A percentile compares a stretch with the other conserved stretches of the same genome.
phyloP scores from a whole-genome alignment of 2,797 vertebrate species.

The Enteromius thamalakanensis region DNA sequence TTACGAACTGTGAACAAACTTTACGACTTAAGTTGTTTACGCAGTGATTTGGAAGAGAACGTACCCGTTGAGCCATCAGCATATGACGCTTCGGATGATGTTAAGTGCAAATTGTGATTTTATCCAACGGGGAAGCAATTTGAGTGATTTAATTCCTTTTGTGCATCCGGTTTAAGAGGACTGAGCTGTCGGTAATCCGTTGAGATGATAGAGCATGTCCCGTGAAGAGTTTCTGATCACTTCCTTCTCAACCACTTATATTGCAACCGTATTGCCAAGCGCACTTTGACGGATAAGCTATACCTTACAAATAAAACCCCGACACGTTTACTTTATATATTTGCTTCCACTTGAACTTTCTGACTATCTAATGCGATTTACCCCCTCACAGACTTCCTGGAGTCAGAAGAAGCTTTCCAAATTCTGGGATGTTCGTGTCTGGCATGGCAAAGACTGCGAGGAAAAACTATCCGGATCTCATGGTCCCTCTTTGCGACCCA shows the following conservation, averaged over 20 bases:
- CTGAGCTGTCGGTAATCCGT: conserved; percentile 45
- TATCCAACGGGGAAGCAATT: conserved; percentile 25
- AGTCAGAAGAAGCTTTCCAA: conserved; percentile 9
- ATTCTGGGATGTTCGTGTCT: conserved; percentile 21
- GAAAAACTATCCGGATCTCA: conserved; percentile 39
- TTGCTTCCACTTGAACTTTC: not conserved
- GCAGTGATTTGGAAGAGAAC: conserved; percentile 49
- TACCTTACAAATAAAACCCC: not conserved
- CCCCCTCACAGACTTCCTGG: not conserved
- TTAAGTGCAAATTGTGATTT: conserved; percentile 24
- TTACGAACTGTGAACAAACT: not conserved
- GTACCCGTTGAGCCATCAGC: conserved; percentile 96
- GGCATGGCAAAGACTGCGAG: conserved; percentile 13
- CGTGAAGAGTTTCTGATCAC: conserved; percentile 27
- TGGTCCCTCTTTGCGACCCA: conserved; percentile 17
- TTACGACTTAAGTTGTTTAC: conserved; percentile 5
- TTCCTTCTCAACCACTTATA: conserved; percentile 5
- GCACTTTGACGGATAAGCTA: not conserved
- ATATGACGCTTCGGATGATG: conserved; percentile 67
- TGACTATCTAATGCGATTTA: not conserved
- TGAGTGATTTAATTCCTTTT: conserved; percentile 36
- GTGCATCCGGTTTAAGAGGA: conserved; percentile 38
- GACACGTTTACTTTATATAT: not conserved
- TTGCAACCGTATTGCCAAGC: not conserved
- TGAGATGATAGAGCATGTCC: conserved; percentile 40